Evolutionary conservation across 1,140 invertebrate species (phyloP).

Genomic region (Drosophila orena): DNA sequence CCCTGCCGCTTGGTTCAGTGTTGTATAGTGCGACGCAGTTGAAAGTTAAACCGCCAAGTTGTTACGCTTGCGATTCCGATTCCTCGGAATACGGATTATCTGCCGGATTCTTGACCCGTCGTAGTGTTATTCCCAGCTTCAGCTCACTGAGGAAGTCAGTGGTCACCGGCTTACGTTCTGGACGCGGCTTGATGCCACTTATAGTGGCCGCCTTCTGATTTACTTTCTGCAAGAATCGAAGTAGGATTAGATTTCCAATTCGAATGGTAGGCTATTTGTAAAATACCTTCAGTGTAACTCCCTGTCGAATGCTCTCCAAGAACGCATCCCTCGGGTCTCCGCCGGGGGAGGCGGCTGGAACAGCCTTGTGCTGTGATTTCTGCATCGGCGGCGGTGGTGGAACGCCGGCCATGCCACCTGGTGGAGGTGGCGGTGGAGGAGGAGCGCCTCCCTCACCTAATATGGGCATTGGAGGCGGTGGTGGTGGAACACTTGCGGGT

Average conservation of each 20-base stretch:
- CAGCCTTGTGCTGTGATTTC: slow-evolving; percentile 36
- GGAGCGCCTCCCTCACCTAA: slow-evolving; percentile 9
- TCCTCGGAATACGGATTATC: slow-evolving; percentile 70
- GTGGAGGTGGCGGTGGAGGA: slow-evolving; percentile 58
- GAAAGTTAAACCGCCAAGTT: slow-evolving; percentile 13
- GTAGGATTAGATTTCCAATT: not conserved
- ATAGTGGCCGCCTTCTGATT: slow-evolving; percentile 75
- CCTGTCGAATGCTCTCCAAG: slow-evolving; percentile 71
- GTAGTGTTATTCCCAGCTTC: slow-evolving; percentile 68
- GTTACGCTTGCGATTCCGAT: slow-evolving; percentile 70
- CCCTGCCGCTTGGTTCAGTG: slow-evolving; percentile 11
- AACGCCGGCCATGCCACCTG: slow-evolving; percentile 22
- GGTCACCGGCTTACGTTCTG: slow-evolving; percentile 61
- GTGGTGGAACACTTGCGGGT: slow-evolving; percentile 5
- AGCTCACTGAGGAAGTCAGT: slow-evolving; percentile 73
- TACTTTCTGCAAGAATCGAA: slow-evolving; percentile 59
- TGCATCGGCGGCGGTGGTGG: slow-evolving; percentile 28
- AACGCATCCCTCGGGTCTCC: slow-evolving; percentile 67
- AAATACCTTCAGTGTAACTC: slow-evolving; percentile 68
- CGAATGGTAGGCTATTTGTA: not conserved
- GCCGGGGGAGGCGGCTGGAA: slow-evolving; percentile 8
- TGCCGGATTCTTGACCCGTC: slow-evolving; percentile 63
- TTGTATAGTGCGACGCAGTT: slow-evolving; percentile 10
- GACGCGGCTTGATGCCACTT: slow-evolving; percentile 66
- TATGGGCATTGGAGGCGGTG: slow-evolving; percentile 35